phyloP scores from a whole-genome alignment of 2,797 vertebrate genomes.

The Sebastes taczanowskii region DNA sequence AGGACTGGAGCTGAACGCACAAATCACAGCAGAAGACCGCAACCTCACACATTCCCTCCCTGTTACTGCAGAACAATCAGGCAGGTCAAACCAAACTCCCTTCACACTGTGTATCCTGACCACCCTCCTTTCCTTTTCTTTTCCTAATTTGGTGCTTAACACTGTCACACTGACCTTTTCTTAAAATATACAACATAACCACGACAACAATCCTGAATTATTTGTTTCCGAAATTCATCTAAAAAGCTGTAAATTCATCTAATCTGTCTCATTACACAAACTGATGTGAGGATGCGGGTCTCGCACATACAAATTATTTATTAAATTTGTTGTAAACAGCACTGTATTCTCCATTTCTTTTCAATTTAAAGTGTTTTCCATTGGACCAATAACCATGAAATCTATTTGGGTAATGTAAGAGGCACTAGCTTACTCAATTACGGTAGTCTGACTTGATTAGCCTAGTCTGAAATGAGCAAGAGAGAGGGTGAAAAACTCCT shows the following conservation, averaged over 20 bases:
- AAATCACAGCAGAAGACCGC: slow-evolving; percentile 60
- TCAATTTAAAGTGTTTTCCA: slow-evolving; percentile 8
- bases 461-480: slow-evolving; percentile 27
- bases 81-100: slow-evolving; percentile 40
- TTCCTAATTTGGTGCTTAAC: slow-evolving; percentile 37
- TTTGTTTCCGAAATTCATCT: slow-evolving; percentile 1
- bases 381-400: slow-evolving; percentile 30
- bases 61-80: slow-evolving; percentile 44
- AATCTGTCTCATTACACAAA: slow-evolving; percentile 8
- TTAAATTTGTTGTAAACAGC: not conserved
- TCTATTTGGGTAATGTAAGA: slow-evolving; percentile 15
- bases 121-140: not conserved
- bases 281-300: slow-evolving; percentile 1
- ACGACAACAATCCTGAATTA: not conserved
- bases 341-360: not conserved
- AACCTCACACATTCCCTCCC: slow-evolving; percentile 22
- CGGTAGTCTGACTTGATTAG: slow-evolving; percentile 20
- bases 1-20: slow-evolving; percentile 50
- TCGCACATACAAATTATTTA: not conserved
- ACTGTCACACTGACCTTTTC: slow-evolving; percentile 17
- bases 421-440: slow-evolving; percentile 20
- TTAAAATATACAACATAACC: not conserved
- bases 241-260: slow-evolving; percentile 4
- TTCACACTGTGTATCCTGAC: slow-evolving; percentile 14
- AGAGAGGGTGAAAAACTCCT: slow-evolving; percentile 1